Evolutionary conservation across 2,113 vertebrate species (phyloP), one percentile per base, ranked within the genome.

Genomic region (Zapornia atra): DNA sequence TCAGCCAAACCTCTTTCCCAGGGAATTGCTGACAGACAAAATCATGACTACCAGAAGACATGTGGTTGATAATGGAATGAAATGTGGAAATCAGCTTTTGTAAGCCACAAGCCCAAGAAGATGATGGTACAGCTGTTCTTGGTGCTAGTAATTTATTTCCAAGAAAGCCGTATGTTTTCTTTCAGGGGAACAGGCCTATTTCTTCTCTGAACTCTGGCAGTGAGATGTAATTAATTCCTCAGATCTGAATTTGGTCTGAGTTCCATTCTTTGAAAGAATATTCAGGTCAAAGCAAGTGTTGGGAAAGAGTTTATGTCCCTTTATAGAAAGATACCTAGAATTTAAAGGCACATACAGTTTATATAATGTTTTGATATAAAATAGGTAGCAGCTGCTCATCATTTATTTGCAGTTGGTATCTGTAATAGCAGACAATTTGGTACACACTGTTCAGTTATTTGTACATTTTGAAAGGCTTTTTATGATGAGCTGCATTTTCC

Each of bases 401-500:
- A 60, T 70, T 79, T 90, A 63, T 40, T 88, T 88, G 56, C 26
- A 63, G 16, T 42, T 80, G 29, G 14, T 57, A 81, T 46, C 68
- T 86, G 13, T 69, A 86, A 86, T 29, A 81, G 44, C 66, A 77
- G 79, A 73, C 33, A 88, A 38, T 89, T 94, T 88, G 15, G 46
- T 78, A 75, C 19, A 83, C 21, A 75, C 46, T 54, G 20, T 73
- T 65, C 20, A 73, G 44, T 70, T 91, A 90, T 51, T 77, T 93
- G 86, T 70, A 59, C 33, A 40, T 88, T 92, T 91, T 86, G 38
- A 83, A 94, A 86, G 42, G 65, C 10, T 86, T 91, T 76, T 87
- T 78, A 75, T 31, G 77, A 68, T 61, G 22, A 86, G 8, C 42
- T 90, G 68, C 51, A 65, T 88, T 88, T 57, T 80, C 34, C 88